Evolutionary conservation across 2,888 invertebrate genomes (phyloP).

Genomic region (Drosophila meridiana): DNA sequence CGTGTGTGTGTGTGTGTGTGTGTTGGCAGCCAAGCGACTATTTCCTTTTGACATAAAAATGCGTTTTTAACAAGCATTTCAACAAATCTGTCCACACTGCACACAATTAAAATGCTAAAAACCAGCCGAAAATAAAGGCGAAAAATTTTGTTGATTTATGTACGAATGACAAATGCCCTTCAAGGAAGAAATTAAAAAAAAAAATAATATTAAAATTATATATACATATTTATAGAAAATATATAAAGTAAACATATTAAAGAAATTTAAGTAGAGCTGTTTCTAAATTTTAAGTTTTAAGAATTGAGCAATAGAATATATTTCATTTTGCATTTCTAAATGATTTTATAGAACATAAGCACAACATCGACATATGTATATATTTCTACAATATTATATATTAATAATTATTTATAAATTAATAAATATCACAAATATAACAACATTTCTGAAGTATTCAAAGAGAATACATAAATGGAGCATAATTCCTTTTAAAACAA

Average conservation of each 20-base stretch:
- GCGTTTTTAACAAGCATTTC: conserved; percentile 76
- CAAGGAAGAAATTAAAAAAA: neutral
- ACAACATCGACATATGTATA: too few relatives aligned
- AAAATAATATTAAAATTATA: neutral
- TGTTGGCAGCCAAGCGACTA: conserved; percentile 32
- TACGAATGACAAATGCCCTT: conserved; percentile 24
- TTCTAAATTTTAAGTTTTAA: too few relatives aligned
- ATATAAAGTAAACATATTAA: too few relatives aligned
- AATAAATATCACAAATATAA: too few relatives aligned
- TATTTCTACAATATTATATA: too few relatives aligned
- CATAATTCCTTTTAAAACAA: neutral
- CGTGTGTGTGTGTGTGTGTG: neutral
- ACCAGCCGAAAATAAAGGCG: conserved; percentile 34
- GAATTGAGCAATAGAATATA: too few relatives aligned
- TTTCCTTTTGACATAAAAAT: conserved; percentile 73
- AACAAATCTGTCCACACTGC: conserved; percentile 73
- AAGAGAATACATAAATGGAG: neutral
- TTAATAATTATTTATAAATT: too few relatives aligned
- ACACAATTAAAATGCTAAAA: conserved; percentile 74
- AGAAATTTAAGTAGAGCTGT: too few relatives aligned
- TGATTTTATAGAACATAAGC: too few relatives aligned
- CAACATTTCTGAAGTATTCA: neutral
- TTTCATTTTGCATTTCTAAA: too few relatives aligned
- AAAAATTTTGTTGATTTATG: accelerated
- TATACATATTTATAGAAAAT: neutral